phyloP scores from a whole-genome alignment of 2,888 invertebrate species.

The Rhingia rostrata region DNA sequence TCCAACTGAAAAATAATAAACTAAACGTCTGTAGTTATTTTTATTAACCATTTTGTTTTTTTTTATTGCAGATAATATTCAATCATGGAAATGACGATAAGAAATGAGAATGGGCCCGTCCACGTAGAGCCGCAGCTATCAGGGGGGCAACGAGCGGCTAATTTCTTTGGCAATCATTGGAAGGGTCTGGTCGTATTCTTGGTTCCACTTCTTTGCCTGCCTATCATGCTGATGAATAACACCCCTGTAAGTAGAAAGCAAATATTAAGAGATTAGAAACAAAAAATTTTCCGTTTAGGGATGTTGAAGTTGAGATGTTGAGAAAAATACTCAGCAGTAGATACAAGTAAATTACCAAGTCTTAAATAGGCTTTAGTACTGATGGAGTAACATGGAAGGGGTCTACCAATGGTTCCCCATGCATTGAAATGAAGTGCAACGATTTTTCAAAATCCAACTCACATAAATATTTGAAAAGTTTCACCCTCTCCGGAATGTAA shows the following conservation, averaged over 20 bases:
- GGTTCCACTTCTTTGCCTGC: slow-evolving; percentile 88
- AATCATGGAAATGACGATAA: slow-evolving; percentile 68
- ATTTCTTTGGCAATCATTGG: slow-evolving; percentile 88
- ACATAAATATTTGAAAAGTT: too few species aligned
- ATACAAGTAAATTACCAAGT: too few species aligned
- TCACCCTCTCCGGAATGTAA: too few species aligned
- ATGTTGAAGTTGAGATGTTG: too few species aligned
- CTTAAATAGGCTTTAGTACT: too few species aligned
- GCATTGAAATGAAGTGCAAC: too few species aligned
- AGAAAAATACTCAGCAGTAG: too few species aligned
- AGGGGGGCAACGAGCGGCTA: slow-evolving; percentile 70
- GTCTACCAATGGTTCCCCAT: too few species aligned
- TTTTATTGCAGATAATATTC: slow-evolving; percentile 54
- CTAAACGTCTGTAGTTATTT: neutral
- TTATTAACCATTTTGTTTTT: neutral
- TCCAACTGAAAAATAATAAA: neutral
- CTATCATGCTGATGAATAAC: slow-evolving; percentile 86
- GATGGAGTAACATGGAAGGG: too few species aligned
- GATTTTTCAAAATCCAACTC: too few species aligned
- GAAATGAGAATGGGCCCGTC: slow-evolving; percentile 36
- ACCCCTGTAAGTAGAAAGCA: slow-evolving; percentile 83
- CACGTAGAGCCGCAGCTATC: slow-evolving; percentile 50
- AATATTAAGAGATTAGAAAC: neutral
- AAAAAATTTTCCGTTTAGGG: too few species aligned
- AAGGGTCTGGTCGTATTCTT: slow-evolving; percentile 88